A percentile compares a stretch with the other conserved stretches of the same genome.
These are phyloP conservation scores for Bombus consobrinus DNA, from an alignment of 1,140 invertebrate genomes.

Conservation along the genomic window DNA sequence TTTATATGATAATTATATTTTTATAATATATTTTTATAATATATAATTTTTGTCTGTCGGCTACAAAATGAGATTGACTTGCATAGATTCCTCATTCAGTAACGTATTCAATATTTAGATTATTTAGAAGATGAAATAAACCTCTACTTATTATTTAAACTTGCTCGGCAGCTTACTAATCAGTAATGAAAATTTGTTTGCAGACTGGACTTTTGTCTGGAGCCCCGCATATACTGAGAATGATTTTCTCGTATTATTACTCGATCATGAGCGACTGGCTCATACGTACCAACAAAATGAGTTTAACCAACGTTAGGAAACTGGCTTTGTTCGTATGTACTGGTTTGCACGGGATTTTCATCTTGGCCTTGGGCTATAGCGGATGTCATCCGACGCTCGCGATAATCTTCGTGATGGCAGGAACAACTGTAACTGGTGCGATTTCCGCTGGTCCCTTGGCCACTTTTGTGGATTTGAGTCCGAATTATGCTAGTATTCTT, in stretches of 20 bases:
- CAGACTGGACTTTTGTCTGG: constrained; percentile 87
- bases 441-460: constrained; percentile 86
- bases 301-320: constrained; percentile 86
- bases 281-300: constrained; percentile 84
- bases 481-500: constrained; percentile 87
- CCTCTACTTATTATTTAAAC: background rate
- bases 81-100: too few relatives aligned
- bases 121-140: background rate
- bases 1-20: too few relatives aligned
- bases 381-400: constrained; percentile 86
- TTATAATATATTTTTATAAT: too few relatives aligned
- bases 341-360: constrained; percentile 84
- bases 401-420: constrained; percentile 85
- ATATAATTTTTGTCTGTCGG: too few relatives aligned
- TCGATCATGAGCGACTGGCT: constrained; percentile 86
- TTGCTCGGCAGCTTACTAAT: background rate
- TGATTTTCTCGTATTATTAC: constrained; percentile 85
- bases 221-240: constrained; percentile 86
- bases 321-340: constrained; percentile 85
- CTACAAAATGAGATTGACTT: too few relatives aligned
- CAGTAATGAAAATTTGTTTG: constrained; percentile 30
- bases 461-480: constrained; percentile 86
- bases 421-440: constrained; percentile 86
- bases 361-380: constrained; percentile 85
- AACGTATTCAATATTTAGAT: too few relatives aligned